Conservation (phyloP, 2,113 vertebrate species). For the Grammomys surdaster region DNA sequence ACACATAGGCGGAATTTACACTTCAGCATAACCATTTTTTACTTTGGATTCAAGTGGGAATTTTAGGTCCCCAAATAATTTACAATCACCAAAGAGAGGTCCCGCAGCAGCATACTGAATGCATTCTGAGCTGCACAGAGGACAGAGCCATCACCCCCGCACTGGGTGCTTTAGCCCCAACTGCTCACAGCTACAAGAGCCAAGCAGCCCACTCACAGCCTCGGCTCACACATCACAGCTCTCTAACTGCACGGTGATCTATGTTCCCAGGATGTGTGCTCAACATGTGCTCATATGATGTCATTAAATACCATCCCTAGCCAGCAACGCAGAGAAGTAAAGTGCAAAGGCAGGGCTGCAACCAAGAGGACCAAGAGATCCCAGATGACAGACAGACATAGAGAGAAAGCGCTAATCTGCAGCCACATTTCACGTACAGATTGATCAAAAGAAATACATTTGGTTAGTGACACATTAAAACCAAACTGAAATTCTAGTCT, state of each 20-base stretch:
- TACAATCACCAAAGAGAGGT: constrained; percentile 52
- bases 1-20: constrained; percentile 63
- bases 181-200: neutral
- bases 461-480: constrained; percentile 54
- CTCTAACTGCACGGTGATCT: neutral
- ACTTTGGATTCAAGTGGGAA: constrained; percentile 61
- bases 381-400: neutral
- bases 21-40: constrained; percentile 60
- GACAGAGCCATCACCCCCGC: neutral
- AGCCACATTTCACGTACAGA: constrained; percentile 30
- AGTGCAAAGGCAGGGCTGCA: neutral
- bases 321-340: neutral
- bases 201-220: constrained; percentile 24
- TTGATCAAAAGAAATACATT: constrained; percentile 37
- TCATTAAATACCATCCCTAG: neutral
- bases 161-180: neutral
- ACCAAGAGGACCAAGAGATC: neutral
- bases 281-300: constrained; percentile 18
- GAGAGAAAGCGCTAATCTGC: neutral
- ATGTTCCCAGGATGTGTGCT: neutral
- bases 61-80: constrained; percentile 63
- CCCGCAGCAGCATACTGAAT: neutral
- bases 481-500: constrained; percentile 35
- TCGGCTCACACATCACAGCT: constrained; percentile 54
- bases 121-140: neutral